Conservation (phyloP, 2,113 vertebrate species). For the Scomber japonicus region DNA sequence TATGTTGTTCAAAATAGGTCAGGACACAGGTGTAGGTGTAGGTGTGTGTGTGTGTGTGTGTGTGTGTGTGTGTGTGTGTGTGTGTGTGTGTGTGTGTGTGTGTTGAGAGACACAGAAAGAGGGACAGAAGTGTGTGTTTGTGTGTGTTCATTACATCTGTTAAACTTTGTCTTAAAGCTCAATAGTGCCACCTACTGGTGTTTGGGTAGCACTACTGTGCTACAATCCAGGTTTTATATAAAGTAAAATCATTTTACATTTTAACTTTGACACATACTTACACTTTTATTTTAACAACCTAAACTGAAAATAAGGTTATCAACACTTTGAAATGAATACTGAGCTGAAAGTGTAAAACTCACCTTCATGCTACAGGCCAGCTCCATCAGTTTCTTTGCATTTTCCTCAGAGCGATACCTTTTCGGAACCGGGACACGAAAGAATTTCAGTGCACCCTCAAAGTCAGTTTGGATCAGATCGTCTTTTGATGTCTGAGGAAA, state of each 20-base stretch:
- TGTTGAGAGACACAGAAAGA: not conserved
- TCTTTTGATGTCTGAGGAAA: constrained; percentile 93
- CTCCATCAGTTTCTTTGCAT: constrained; percentile 98
- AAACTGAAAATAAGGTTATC: not conserved
- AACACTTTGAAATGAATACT: not conserved
- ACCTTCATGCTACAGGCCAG: constrained; percentile 99
- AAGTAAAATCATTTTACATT: not conserved
- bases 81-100: constrained; percentile 4
- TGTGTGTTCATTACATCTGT: constrained; percentile 9
- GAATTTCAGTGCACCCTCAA: constrained; percentile 97
- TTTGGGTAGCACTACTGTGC: constrained; percentile 10
- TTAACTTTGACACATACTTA: not conserved
- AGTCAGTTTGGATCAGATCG: constrained; percentile 95
- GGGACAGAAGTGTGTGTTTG: not conserved
- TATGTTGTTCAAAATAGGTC: constrained; percentile 64
- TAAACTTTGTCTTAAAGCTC: constrained; percentile 11
- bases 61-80: constrained; percentile 19
- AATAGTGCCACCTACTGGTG: constrained; percentile 78
- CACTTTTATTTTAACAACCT: not conserved
- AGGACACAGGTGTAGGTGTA: constrained; percentile 55
- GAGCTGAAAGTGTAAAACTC: constrained; percentile 43
- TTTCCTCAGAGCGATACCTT: constrained; percentile 97
- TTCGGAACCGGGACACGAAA: constrained; percentile 99
- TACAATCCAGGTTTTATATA: not conserved
- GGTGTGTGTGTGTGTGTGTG: constrained; percentile 8